Evolutionary conservation across 35 echinoderm and acorn worm species (phyloP).

Genomic region (Eucidaris tribuloides): DNA sequence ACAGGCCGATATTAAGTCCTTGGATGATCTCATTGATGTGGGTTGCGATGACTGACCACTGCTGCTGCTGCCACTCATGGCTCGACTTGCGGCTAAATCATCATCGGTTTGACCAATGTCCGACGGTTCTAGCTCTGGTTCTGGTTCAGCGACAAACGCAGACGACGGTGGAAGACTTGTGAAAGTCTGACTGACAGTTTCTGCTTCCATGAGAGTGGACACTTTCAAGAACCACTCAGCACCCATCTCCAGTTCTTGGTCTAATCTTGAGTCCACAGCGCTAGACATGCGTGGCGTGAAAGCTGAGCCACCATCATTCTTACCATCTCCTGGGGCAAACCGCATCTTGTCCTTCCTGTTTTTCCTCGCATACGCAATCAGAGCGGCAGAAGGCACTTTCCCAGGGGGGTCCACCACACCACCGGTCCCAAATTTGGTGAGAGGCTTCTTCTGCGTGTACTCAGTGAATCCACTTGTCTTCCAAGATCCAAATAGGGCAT

Average conservation of each 20-base stretch:
- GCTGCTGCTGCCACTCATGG: conserved; percentile 18
- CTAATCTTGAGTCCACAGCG: conserved; percentile 93
- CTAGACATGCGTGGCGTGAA: conserved; percentile 75
- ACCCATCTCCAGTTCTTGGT: conserved; percentile 83
- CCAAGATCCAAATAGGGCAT: conserved; percentile 18
- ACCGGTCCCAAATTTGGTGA: background rate
- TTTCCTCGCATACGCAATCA: conserved; percentile 3
- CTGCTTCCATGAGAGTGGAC: conserved; percentile 68
- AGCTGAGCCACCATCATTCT: conserved; percentile 6
- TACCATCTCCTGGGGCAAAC: conserved; percentile 16
- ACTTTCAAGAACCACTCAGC: conserved; percentile 96
- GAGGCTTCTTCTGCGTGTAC: background rate
- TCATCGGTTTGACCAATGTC: conserved; percentile 15
- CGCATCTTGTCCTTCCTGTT: conserved; percentile 4
- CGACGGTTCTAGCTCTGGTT: background rate
- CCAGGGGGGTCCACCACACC: background rate
- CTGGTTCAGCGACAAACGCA: background rate
- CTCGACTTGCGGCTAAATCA: conserved; percentile 4
- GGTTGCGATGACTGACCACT: background rate
- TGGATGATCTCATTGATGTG: conserved; percentile 33
- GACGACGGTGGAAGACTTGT: conserved; percentile 33
- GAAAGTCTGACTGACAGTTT: conserved; percentile 79
- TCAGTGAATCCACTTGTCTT: background rate
- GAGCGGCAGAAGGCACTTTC: background rate
- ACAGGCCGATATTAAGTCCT: conserved; percentile 61